A percentile compares a stretch with the other conserved stretches of the same genome.
Conservation (phyloP, 2,113 vertebrate species). For the Gymnorhina tibicen region DNA sequence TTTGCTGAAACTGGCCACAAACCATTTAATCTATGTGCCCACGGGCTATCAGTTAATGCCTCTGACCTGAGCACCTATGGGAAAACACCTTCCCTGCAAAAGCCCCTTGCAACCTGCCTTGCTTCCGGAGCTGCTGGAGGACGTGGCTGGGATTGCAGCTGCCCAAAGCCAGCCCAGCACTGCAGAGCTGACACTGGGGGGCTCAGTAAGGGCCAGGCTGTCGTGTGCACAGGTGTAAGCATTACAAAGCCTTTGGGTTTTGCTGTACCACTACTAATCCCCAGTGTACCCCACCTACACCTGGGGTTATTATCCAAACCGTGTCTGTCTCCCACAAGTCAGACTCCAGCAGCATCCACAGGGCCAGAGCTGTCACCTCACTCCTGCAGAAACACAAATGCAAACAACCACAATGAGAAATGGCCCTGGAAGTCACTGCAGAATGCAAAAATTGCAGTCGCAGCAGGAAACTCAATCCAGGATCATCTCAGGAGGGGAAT, state of each 20-base stretch:
- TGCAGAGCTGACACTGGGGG: background rate
- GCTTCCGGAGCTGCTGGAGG: background rate
- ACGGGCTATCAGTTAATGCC: background rate
- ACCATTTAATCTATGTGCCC: background rate
- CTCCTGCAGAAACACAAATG: background rate
- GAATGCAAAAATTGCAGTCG: background rate
- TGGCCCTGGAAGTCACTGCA: background rate
- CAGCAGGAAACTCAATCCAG: background rate
- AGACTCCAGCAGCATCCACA: background rate
- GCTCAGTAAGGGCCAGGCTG: background rate
- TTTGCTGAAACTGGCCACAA: background rate
- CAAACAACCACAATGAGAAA: background rate
- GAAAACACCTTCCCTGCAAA: background rate
- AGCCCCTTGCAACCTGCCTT: background rate
- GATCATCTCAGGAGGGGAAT: background rate
- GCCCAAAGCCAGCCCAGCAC: background rate
- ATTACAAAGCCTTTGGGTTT: background rate
- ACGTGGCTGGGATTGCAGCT: background rate
- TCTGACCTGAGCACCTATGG: background rate
- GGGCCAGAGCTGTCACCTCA: background rate
- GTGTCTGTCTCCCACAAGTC: background rate
- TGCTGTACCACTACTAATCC: background rate
- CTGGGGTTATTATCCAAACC: background rate
- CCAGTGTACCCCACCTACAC: background rate
- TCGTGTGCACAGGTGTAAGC: background rate